Evolutionary conservation across 2,113 vertebrate genomes (phyloP), one percentile per base, ranked within the genome.

Genomic region (Atrichornis clamosus): DNA sequence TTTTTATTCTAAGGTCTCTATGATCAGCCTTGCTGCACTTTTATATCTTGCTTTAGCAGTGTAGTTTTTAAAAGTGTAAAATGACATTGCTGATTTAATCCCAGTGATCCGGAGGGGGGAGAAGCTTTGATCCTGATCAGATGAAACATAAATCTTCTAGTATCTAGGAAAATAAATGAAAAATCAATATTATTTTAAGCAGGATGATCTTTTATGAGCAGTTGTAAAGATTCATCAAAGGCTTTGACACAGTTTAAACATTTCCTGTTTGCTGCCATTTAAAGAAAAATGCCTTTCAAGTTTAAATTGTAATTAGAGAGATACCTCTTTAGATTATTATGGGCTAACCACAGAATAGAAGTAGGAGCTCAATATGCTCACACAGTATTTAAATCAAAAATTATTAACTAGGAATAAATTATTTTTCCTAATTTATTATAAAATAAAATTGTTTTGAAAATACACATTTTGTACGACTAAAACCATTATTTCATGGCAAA

Each of bases 1-100:
- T 93, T 98, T 98, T 97, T 97, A 98, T 98, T 98, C 97, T 96
- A 89, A 95, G 95, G 94, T 94, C 93, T 97, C 94, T 97, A 84
- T 97, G 96, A 93, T 97, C 95, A 97, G 84, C 86, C 64, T 94
- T 73, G 93, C 94, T 90, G 83, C 83, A 88, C 96, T 98, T 98
- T 97, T 93, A 92, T 97, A 95, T 96, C 91, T 97, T 91, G 77
- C 90, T 94, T 97, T 87, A 97, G 87, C 94, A 94, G 32, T 9
- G 47, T 67, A 96, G 74, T 95, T 98, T 96, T 93, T 86, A 96
- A 98, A 95, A 33, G 94, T 92, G 89, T 93, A 92, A 96, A 97
- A 96, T 93, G 92, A 97, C 95, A 97, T 94, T 89, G 58, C 74
- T 95, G 85, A 78, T 93, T 96, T 97, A 96, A 94, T 97, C 93